Percentiles rank a stretch among this genome's conserved stretches.
These are phyloP conservation scores for Neopipo cinnamomea DNA, from an alignment of 2,113 vertebrate genomes.

Conservation along the genomic window DNA sequence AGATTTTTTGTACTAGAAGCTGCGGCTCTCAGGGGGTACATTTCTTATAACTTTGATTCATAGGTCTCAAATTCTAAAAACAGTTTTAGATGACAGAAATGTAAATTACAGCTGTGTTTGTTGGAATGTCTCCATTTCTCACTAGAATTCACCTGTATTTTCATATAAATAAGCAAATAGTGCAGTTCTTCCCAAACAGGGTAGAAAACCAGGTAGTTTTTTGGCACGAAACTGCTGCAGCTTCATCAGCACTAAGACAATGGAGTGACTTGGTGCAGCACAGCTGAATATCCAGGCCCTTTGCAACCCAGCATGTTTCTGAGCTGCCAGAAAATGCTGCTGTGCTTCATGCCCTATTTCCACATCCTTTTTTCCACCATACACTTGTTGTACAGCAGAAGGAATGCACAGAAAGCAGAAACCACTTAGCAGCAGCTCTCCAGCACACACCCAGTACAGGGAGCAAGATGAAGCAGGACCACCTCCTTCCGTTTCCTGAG, in stretches of 20 bases:
- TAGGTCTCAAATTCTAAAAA: not conserved
- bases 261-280: not conserved
- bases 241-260: not conserved
- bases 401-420: not conserved
- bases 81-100: not conserved
- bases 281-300: not conserved
- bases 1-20: not conserved
- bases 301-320: not conserved
- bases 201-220: too few species aligned
- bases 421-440: not conserved
- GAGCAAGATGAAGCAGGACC: not conserved
- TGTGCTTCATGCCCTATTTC: not conserved
- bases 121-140: not conserved
- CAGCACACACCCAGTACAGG: not conserved
- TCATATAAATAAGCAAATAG: not conserved
- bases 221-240: not conserved
- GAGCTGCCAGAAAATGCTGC: not conserved
- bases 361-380: not conserved
- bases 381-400: not conserved
- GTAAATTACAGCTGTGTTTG: not conserved
- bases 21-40: not conserved
- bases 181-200: not conserved
- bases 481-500: not conserved
- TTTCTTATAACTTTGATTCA: not conserved
- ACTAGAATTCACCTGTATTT: not conserved